Conservation (phyloP, 2,113 vertebrate genomes). For the Panthera uncia region DNA sequence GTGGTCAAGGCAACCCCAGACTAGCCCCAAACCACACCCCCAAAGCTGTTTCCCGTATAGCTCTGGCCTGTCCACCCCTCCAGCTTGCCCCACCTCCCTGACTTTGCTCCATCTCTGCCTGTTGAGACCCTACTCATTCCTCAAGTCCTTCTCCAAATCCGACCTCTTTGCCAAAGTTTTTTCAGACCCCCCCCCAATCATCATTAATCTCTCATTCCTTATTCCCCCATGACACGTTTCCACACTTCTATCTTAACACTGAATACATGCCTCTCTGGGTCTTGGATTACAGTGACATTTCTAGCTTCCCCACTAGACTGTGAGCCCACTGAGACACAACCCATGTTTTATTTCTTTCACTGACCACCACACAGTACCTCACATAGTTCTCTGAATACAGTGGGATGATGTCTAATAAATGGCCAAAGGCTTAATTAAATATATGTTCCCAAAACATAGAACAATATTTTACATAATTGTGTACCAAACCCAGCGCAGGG, state of each 20-base stretch:
- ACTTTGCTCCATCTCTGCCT: not conserved
- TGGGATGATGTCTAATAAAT: not conserved
- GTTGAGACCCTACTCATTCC: not conserved
- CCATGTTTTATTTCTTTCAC: not conserved
- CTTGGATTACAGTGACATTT: not conserved
- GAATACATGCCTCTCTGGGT: rapidly evolving
- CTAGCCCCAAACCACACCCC: not conserved
- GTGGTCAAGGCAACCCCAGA: not conserved
- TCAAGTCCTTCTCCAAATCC: not conserved
- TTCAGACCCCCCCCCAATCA: not conserved
- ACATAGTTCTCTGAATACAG: not conserved
- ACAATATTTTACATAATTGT: constrained; percentile 9
- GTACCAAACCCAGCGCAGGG: not conserved
- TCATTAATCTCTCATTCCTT: not conserved
- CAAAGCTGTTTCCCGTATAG: not conserved
- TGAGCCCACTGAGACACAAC: not conserved
- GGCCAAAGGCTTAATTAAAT: not conserved
- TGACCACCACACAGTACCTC: not conserved
- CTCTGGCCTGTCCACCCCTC: no score
- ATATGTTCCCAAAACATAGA: not conserved
- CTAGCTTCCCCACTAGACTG: not conserved
- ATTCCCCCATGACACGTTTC: rapidly evolving
- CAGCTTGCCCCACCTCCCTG: not conserved
- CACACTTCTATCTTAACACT: not conserved
- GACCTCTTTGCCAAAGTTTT: not conserved